Percentiles rank a stretch among this genome's conserved stretches.
Conservation (phyloP, 1,140 invertebrate species). For the Drosophila pallidifrons region DNA sequence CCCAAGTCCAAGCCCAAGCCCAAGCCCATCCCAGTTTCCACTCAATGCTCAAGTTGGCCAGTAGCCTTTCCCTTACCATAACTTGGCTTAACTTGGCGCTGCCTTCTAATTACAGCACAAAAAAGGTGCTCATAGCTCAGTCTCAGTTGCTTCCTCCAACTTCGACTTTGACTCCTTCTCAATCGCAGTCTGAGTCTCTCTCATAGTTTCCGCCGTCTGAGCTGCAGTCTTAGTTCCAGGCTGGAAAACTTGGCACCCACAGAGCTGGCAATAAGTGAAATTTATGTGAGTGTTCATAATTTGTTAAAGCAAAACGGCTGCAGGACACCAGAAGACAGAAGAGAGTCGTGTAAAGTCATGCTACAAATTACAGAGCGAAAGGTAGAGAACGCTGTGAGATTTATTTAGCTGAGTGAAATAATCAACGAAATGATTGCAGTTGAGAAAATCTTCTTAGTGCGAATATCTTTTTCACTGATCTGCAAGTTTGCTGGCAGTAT, state of each 20-base stretch:
- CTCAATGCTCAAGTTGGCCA: constrained; percentile 54
- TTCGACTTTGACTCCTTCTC: no score
- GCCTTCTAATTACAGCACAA: constrained; percentile 75
- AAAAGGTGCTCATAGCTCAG: constrained; percentile 62
- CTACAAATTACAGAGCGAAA: constrained; percentile 1
- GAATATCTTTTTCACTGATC: constrained; percentile 15
- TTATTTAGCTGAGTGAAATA: not conserved
- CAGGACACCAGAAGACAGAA: not conserved
- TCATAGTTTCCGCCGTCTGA: constrained; percentile 27
- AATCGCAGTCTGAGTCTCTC: constrained; percentile 2
- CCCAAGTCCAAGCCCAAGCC: constrained; percentile 4
- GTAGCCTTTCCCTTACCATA: constrained; percentile 33
- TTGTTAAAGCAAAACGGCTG: constrained; percentile 63
- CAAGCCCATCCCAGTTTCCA: not conserved
- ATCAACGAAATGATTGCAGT: not conserved
- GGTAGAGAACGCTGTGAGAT: not conserved
- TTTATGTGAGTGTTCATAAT: constrained; percentile 80
- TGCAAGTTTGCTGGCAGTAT: constrained; percentile 1
- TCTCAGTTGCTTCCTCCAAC: not conserved
- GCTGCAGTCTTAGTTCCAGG: constrained; percentile 8
- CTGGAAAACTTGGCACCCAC: constrained; percentile 51
- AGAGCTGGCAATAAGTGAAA: constrained; percentile 63
- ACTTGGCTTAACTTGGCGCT: constrained; percentile 28
- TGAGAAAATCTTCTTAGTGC: not conserved
- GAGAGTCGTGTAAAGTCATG: constrained; percentile 14